Evolutionary conservation across 2,888 invertebrate genomes (phyloP), one percentile per base, ranked within the genome.

Genomic region (Torymus aiolomorphi): DNA sequence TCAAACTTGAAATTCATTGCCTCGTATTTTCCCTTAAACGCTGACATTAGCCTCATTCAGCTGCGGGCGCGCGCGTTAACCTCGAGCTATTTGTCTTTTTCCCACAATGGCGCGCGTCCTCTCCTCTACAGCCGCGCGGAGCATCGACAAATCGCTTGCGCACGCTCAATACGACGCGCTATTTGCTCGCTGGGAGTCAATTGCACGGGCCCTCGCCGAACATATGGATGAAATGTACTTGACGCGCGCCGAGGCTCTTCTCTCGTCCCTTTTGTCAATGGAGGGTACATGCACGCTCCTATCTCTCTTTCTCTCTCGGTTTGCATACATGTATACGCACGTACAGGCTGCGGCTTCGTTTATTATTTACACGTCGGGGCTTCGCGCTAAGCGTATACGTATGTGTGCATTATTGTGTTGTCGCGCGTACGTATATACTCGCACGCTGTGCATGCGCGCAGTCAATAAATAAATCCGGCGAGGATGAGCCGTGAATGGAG

Each of bases 401-500:
- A 10, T 8, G 42, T 42, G 8, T 18, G 52, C 56, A 2, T 20
- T 20, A 10, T n/a, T 18, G 69, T 31, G n/a, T 76, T 66, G 67
- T 61, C 52, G 63, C 66, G 20, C 74, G 20, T 20, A 49, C 20
- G n/a, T n/a, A n/a, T n/a, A n/a, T n/a, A n/a, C n/a, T n/a, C n/a
- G n/a, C n/a, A n/a, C n/a, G n/a, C n/a, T n/a, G n/a, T 10, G 57
- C n/a, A n/a, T 31, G 49, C 31, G 42, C 42, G 8, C 8, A 59
- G 71, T 61, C 57, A 52, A 54, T 65, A 73, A 73, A 73, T 73
- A 73, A 73, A 42, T 42, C 18, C 14, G 2, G 52, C 67, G 24
- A 52, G 20, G n/a, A 54, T 54, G 54, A 63, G 42, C 5, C 63
- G 16, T 63, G 63, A 62, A 62, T 62, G 61, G 61, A 24, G 31